Conservation (phyloP, 2,888 invertebrate species). For the Luffia ferchaultella region DNA sequence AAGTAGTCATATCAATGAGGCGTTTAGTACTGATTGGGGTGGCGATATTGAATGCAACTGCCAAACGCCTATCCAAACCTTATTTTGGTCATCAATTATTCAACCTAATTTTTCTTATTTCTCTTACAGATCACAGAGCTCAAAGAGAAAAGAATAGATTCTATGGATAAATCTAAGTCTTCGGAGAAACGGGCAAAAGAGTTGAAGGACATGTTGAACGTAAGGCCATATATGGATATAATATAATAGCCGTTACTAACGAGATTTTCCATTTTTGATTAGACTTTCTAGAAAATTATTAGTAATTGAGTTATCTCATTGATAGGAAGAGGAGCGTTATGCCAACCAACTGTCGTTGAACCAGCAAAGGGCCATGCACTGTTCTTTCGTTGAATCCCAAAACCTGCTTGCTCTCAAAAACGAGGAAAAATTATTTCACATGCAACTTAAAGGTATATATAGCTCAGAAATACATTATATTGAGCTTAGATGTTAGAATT, state of each 20-base stretch:
- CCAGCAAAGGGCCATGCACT: constrained; percentile 55
- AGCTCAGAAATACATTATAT: no score
- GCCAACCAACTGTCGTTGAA: constrained; percentile 47
- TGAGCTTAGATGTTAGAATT: no score
- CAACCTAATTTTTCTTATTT: no score
- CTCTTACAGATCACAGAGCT: constrained; percentile 45
- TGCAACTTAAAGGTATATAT: constrained; percentile 46
- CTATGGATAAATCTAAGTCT: constrained; percentile 57
- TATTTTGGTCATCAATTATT: no score
- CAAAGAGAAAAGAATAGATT: constrained; percentile 52
- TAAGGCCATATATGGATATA: constrained; percentile 22
- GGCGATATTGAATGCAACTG: no score
- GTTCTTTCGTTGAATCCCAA: constrained; percentile 54
- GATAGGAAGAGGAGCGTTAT: constrained; percentile 56
- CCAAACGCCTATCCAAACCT: no score
- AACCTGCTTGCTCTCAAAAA: constrained; percentile 47
- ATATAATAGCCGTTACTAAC: not conserved
- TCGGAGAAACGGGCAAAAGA: constrained; percentile 66
- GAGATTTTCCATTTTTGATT: no score
- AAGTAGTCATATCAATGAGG: no score
- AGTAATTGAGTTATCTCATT: no score
- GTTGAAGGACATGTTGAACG: constrained; percentile 67
- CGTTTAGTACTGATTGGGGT: no score
- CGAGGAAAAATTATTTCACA: constrained; percentile 50
- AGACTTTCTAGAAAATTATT: no score